Evolutionary conservation across 1,140 invertebrate species (phyloP).

Genomic region (Stenopsyche tienmushanensis): DNA sequence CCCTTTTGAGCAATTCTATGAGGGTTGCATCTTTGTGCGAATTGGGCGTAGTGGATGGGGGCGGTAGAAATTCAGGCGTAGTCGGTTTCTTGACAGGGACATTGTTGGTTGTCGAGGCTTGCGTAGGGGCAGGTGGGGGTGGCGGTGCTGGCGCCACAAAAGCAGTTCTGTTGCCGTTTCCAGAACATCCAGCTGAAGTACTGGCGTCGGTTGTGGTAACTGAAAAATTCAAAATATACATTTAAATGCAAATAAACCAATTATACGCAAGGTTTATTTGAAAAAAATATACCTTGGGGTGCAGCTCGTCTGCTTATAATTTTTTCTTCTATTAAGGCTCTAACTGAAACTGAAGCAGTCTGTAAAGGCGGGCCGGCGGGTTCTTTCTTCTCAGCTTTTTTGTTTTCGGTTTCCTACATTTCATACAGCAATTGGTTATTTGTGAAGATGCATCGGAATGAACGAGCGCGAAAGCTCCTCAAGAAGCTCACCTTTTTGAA

Average conservation of each 20-base stretch:
- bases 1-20: slow-evolving; percentile 64
- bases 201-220: slow-evolving; percentile 13
- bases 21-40: slow-evolving; percentile 61
- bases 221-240: slow-evolving; percentile 23
- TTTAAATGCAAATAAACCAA: too few relatives aligned
- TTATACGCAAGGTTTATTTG: background rate
- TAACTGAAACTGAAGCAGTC: slow-evolving; percentile 83
- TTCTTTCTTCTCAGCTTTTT: slow-evolving; percentile 84
- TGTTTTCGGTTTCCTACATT: slow-evolving; percentile 77
- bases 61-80: slow-evolving; percentile 52
- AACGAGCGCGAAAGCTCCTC: too few relatives aligned
- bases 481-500: slow-evolving; percentile 84
- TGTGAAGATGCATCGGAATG: too few relatives aligned
- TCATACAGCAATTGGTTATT: too few relatives aligned
- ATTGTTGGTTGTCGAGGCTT: slow-evolving; percentile 52
- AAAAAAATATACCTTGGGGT: slow-evolving; percentile 43
- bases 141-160: slow-evolving; percentile 54
- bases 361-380: slow-evolving; percentile 76
- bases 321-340: slow-evolving; percentile 88
- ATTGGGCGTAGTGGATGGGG: slow-evolving; percentile 63
- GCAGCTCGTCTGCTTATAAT: slow-evolving; percentile 78
- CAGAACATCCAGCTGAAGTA: slow-evolving; percentile 8
- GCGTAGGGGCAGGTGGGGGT: slow-evolving; percentile 58
- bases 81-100: slow-evolving; percentile 51
- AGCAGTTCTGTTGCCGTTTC: slow-evolving; percentile 47